These are phyloP conservation scores for Caerostris darwini DNA, from an alignment of 1,140 invertebrate species.

Conservation along the genomic window DNA sequence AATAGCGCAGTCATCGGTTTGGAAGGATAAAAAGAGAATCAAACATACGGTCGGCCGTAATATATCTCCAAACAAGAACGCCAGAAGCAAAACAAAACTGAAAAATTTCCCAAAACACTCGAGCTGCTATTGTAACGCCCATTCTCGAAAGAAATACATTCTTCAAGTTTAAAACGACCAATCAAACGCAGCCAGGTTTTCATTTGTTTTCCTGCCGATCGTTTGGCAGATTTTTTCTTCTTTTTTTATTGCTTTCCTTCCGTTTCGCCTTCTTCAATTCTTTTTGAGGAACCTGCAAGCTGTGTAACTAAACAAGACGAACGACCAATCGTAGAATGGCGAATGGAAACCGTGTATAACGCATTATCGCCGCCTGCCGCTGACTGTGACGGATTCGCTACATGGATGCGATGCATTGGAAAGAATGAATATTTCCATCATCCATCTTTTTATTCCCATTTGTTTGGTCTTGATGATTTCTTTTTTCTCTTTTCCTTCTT, in stretches of 20 bases:
- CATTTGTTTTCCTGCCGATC: constrained; percentile 77
- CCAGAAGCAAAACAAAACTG: constrained; percentile 59
- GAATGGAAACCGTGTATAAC: constrained; percentile 76
- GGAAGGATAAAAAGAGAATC: constrained; percentile 44
- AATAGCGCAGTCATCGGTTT: constrained; percentile 66
- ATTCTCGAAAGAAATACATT: constrained; percentile 69
- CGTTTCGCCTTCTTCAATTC: constrained; percentile 68
- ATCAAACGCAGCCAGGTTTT: constrained; percentile 76
- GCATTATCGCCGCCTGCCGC: constrained; percentile 77
- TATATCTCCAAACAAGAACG: constrained; percentile 63
- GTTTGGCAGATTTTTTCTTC: constrained; percentile 48
- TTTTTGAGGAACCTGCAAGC: constrained; percentile 66
- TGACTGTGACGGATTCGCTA: constrained; percentile 74
- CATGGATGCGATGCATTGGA: constrained; percentile 71
- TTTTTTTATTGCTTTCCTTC: constrained; percentile 47
- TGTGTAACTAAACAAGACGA: constrained; percentile 77
- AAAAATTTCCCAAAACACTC: constrained; percentile 73
- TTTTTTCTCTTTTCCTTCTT: neutral
- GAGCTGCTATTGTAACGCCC: constrained; percentile 75
- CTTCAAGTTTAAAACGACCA: constrained; percentile 78
- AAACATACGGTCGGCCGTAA: constrained; percentile 68
- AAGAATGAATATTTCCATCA: constrained; percentile 77
- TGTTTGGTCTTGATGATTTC: constrained; percentile 48
- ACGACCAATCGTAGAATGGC: constrained; percentile 70
- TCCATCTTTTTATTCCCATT: constrained; percentile 76